Conservation (phyloP, 2,888 invertebrate species). For the Microctonus hyperodae region DNA sequence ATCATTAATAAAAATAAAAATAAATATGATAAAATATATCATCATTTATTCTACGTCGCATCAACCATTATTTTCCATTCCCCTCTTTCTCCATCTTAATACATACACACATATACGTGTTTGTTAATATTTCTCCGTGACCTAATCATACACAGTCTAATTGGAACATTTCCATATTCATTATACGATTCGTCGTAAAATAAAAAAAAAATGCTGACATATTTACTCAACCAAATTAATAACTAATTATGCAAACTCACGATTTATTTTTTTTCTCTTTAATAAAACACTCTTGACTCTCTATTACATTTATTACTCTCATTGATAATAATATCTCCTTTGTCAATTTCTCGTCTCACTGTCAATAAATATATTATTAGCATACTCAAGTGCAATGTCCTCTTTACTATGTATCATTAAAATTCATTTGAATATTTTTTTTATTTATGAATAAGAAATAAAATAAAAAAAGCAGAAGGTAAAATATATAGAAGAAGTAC, state of each 20-base stretch:
- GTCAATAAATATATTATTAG: background rate
- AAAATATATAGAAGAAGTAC: background rate
- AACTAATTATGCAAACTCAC: background rate
- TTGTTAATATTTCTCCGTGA: background rate
- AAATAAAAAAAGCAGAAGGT: background rate
- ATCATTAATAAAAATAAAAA: too few species aligned
- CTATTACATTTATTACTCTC: too few species aligned
- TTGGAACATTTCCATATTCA: constrained; percentile 19
- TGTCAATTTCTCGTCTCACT: background rate
- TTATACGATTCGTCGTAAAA: background rate
- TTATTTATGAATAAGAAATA: background rate
- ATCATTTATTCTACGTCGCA: background rate
- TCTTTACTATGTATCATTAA: background rate
- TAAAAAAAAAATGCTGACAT: background rate
- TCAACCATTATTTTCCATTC: background rate
- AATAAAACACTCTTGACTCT: background rate
- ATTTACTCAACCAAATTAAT: background rate
- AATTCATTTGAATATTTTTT: background rate
- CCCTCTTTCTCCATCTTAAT: background rate
- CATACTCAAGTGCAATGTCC: constrained; percentile 11
- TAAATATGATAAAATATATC: background rate
- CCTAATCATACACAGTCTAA: constrained; percentile 6
- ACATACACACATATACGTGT: background rate
- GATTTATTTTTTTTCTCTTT: background rate
- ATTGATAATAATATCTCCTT: background rate